phyloP scores from a whole-genome alignment of 1,140 invertebrate genomes.

The Brachionus rotundiformis region DNA sequence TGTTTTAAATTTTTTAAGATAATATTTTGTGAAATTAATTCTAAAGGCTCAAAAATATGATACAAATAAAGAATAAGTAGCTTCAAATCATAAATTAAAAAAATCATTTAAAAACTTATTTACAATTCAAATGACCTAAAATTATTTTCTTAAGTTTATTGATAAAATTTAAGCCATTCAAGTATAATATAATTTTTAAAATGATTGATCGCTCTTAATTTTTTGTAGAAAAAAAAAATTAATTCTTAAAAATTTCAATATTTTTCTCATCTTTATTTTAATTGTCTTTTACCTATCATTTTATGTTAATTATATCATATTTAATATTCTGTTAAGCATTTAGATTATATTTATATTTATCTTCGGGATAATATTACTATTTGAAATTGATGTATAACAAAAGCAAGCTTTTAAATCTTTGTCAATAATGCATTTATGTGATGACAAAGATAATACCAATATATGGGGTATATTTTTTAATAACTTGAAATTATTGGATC shows the following conservation, averaged over 20 bases:
- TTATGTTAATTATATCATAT: neutral
- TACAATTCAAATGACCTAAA: slow-evolving; percentile 15
- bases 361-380: slow-evolving; percentile 5
- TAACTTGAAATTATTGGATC: neutral
- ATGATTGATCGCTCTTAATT: neutral
- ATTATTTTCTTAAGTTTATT: neutral
- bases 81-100: neutral
- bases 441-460: neutral
- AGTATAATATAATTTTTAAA: neutral
- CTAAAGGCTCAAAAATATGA: neutral
- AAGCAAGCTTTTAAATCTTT: neutral
- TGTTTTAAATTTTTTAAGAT: neutral
- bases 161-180: neutral
- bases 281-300: neutral
- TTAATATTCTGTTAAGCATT: neutral
- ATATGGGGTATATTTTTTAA: neutral
- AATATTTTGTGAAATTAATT: neutral
- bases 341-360: neutral
- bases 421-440: neutral
- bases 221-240: neutral
- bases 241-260: neutral
- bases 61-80: neutral
- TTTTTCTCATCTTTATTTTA: neutral
- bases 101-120: neutral
- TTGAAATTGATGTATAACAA: neutral